Evolutionary conservation across 2,113 vertebrate genomes (phyloP).

Genomic region (Peromyscus californicus): DNA sequence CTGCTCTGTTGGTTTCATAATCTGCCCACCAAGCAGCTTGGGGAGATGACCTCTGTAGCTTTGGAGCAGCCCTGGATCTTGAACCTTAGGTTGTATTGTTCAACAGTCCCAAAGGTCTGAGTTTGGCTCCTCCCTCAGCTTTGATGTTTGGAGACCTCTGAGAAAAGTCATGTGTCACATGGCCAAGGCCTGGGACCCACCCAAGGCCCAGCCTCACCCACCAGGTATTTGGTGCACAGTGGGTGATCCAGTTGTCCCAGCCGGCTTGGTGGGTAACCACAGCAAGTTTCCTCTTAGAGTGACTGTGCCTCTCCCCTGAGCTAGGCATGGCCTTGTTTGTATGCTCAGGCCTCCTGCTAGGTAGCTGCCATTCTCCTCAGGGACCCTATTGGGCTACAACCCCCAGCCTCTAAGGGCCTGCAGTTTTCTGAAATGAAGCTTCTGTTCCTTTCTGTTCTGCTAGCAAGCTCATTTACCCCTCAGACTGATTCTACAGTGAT

Average conservation of each 20-base stretch:
- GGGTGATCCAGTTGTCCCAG: not conserved
- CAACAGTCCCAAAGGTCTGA: not conserved
- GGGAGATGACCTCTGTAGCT: not conserved
- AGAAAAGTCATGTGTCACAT: not conserved
- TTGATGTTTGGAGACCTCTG: not conserved
- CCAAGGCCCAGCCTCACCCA: not conserved
- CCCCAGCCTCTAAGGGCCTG: not conserved
- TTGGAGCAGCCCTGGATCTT: not conserved
- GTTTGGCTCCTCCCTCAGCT: not conserved
- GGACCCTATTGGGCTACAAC: not conserved
- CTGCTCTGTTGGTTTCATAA: conserved; percentile 3
- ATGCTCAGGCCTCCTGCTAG: not conserved
- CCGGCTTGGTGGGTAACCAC: not conserved
- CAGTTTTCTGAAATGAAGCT: conserved; percentile 4
- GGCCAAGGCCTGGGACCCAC: not conserved
- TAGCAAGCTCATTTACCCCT: not conserved
- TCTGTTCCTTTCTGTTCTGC: not conserved
- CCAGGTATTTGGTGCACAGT: not conserved
- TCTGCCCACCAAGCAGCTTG: not conserved
- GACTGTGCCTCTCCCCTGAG: not conserved
- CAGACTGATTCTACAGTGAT: not conserved
- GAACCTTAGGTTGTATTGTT: not conserved
- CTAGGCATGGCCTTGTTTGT: not conserved
- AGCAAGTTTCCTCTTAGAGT: not conserved
- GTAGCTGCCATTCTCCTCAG: not conserved